Percentiles rank a stretch among this genome's conserved stretches.
phyloP scores from a whole-genome alignment of 2,797 vertebrate species.

The Distichodus sexfasciatus region DNA sequence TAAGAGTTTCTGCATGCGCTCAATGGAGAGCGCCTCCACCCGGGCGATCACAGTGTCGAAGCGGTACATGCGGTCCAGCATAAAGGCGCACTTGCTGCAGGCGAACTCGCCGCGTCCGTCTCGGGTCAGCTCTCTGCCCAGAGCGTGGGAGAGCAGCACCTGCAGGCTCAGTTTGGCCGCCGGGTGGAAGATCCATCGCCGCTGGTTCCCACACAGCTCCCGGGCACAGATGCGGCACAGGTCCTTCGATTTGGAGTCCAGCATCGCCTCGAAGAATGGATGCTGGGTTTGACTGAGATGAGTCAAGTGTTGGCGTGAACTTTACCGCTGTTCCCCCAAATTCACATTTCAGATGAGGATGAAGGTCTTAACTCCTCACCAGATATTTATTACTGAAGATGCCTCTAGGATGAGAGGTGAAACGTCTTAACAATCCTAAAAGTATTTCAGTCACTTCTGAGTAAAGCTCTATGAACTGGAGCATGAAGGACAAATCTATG shows the following conservation, averaged over 20 bases:
- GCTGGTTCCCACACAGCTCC: constrained; percentile 92
- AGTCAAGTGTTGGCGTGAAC: too few relatives aligned
- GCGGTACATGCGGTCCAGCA: constrained; percentile 95
- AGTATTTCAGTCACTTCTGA: too few relatives aligned
- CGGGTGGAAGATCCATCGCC: constrained; percentile 96
- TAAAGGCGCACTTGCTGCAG: constrained; percentile 96
- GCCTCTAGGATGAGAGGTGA: too few relatives aligned
- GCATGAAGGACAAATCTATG: too few relatives aligned
- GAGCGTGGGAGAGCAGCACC: constrained; percentile 89
- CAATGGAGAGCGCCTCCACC: constrained; percentile 83
- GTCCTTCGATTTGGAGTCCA: constrained; percentile 83
- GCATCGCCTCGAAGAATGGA: constrained; percentile 41
- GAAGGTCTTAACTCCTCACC: too few relatives aligned
- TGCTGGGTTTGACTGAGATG: too few relatives aligned
- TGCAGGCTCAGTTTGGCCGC: constrained; percentile 90
- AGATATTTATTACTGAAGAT: too few relatives aligned
- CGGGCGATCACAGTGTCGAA: constrained; percentile 83
- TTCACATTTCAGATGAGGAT: too few relatives aligned
- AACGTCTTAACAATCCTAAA: too few relatives aligned
- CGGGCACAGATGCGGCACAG: constrained; percentile 88
- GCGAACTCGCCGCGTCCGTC: constrained; percentile 91
- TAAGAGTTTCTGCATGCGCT: constrained; percentile 85
- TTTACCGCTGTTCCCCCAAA: too few relatives aligned
- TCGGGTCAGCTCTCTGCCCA: constrained; percentile 84
- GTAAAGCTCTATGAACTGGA: too few relatives aligned